A percentile compares a stretch with the other conserved stretches of the same genome.
Conservation (phyloP, 2,888 invertebrate species). For the Mythimna loreyi region DNA sequence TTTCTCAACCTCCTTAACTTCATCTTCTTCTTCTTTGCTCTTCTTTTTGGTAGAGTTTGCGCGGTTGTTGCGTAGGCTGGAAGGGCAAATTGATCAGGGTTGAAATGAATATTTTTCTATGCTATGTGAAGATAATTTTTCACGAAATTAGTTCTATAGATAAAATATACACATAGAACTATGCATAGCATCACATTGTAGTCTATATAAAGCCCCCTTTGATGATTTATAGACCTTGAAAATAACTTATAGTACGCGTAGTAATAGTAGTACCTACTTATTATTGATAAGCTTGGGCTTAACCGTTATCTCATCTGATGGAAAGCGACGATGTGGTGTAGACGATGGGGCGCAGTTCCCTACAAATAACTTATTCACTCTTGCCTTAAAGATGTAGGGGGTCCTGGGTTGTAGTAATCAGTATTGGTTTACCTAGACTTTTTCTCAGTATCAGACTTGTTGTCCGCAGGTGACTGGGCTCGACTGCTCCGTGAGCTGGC, state of each 20-base stretch:
- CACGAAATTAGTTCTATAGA: background rate
- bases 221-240: background rate
- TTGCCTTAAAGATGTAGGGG: no score
- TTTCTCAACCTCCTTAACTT: slow-evolving; percentile 68
- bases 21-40: slow-evolving; percentile 76
- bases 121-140: background rate
- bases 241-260: no score
- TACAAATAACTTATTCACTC: no score
- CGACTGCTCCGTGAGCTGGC: slow-evolving; percentile 82
- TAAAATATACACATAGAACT: background rate
- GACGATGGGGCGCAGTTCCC: no score
- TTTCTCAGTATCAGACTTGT: slow-evolving; percentile 82
- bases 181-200: background rate
- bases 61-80: slow-evolving; percentile 78
- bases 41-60: slow-evolving; percentile 78
- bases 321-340: no score
- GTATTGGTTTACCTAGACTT: slow-evolving; percentile 77
- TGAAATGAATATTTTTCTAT: background rate
- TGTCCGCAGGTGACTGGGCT: slow-evolving; percentile 81
- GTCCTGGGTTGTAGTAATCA: no score
- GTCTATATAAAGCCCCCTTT: no score
- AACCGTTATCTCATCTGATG: no score
- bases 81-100: slow-evolving; percentile 37
- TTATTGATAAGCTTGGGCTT: no score
- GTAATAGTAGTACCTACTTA: no score